Base-by-base conservation (phyloP, 2,113 vertebrate species). In the Nycticorax nycticorax region DNA sequence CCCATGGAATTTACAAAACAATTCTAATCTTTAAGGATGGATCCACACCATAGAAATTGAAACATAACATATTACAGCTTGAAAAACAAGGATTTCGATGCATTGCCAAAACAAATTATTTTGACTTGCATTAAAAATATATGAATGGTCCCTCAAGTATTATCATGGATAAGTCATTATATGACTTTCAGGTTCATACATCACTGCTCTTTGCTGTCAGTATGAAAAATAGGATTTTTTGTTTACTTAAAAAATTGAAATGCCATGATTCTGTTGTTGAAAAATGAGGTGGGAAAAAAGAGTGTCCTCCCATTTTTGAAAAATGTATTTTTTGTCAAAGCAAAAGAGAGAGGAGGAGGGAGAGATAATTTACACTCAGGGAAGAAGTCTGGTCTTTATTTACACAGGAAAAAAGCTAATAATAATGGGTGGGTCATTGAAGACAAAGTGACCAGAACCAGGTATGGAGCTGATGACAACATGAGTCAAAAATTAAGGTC, bases 201-300 rank as follows among this genome's bases (percentile, higher is more conserved):
- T 97, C 96, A 97, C 48, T 94, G 92, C 60, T 92, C 73, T 91
- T 95, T 95, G 79, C 92, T 98, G 97, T 97, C 97, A 98, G 43
- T 60, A 92, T 98, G 98, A 98, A 97, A 98, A 98, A 98, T 93
- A 97, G 85, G 57, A 97, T 73, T 97, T 98, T 97, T 95, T 97
- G 95, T 98, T 97, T 97, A 97, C 97, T 97, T 98, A 97, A 98
- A 96, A 98, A 97, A 93, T 93, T 97, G 96, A 98, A 98, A 98
- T 97, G 92, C 60, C 92, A 92, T 95, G 63, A 98, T 97, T 97
- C 95, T 93, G 86, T 91, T 72, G 67, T 95, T 98, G 97, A 98
- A 98, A 98, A 98, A 98, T 98, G 96, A 97, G 75, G 68, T 1
- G 3, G 92, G 93, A 56, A 66, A 97, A 96, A 95, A 83, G 64